These are phyloP conservation scores for Loris lydekkerianus DNA, from an alignment of 2,797 vertebrate genomes.

Conservation along the genomic window DNA sequence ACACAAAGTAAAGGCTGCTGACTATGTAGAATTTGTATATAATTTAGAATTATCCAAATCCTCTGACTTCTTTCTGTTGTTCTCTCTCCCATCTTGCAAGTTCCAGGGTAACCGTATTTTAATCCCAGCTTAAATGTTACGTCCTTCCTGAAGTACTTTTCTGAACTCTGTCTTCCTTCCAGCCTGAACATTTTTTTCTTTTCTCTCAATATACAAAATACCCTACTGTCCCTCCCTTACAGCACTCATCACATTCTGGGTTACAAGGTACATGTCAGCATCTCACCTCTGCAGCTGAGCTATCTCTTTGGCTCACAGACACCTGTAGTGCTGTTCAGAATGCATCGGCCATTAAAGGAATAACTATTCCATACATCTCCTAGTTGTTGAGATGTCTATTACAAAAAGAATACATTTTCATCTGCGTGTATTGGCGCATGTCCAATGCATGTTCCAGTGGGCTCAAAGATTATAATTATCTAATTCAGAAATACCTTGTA, in stretches of 20 bases:
- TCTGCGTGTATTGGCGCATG: background rate
- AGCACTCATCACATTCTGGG: background rate
- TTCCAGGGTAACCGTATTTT: background rate
- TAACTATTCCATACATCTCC: background rate
- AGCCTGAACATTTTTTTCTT: slow-evolving; percentile 34
- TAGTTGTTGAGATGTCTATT: background rate
- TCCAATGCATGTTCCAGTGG: background rate
- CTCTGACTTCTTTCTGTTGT: background rate
- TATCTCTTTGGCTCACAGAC: background rate
- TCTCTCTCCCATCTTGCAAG: background rate
- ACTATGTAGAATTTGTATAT: slow-evolving; percentile 17
- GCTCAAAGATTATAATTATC: background rate
- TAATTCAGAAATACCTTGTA: slow-evolving; percentile 48
- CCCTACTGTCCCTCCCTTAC: background rate
- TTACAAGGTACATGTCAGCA: accelerated
- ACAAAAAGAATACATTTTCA: slow-evolving; percentile 18
- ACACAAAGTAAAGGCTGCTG: background rate
- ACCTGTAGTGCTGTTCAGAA: slow-evolving; percentile 12
- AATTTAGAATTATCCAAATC: slow-evolving; percentile 36
- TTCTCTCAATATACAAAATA: slow-evolving; percentile 7
- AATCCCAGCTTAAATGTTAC: slow-evolving; percentile 58
- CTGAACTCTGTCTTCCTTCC: slow-evolving; percentile 56
- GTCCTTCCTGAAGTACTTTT: slow-evolving; percentile 56
- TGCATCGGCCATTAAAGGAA: slow-evolving; percentile 5
- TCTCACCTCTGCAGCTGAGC: background rate